Evolutionary conservation across 1,140 invertebrate species (phyloP), one percentile per base, ranked within the genome.

Genomic region (Drosophila kanapiae): DNA sequence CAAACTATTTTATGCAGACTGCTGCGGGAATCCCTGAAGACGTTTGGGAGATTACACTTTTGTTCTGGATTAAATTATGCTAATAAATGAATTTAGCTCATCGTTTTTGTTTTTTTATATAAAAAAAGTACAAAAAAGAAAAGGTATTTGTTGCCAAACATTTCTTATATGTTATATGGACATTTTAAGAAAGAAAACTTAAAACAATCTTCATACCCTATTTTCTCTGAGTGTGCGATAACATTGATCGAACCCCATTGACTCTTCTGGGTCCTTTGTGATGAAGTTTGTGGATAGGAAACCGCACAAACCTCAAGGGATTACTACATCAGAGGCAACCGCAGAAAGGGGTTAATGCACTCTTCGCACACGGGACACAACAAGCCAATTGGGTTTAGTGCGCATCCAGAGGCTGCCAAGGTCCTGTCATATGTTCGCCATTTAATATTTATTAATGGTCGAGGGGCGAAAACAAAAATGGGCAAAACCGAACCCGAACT

Each of bases 391-490:
- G 67, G 69, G 43, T n/a, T 72, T 49, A 40, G 35, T 70, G 42
- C 37, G 67, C 45, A 58, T 48, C 62, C 45, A 43, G 49, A 61
- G 64, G 54, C 42, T 72, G 71, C 61, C 45, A 51, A 43, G 42
- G 57, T 65, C 67, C 51, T 75, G 61, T 78, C 72, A 64, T 59
- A 58, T 64, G 59, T 27, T 71, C 43, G 59, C 57, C 74, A 64
- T 74, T 80, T 83, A 80, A 88, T 88, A 88, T 87, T 80, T 83
- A 87, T 84, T 87, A 83, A 87, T 83, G 83, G 80, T 48, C 48
- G 33, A 42, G 14, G 14, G 45, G 62, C 31, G 51, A 59, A 45
- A 51, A 58, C 14, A 57, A 67, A 63, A 65, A 51, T 62, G 42
- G 51, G 40, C 31, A 61, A 51, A 69, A 37, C 42, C 37, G 56